These are phyloP conservation scores for Drosophila greeni DNA, from an alignment of 2,888 invertebrate species.

Conservation along the genomic window DNA sequence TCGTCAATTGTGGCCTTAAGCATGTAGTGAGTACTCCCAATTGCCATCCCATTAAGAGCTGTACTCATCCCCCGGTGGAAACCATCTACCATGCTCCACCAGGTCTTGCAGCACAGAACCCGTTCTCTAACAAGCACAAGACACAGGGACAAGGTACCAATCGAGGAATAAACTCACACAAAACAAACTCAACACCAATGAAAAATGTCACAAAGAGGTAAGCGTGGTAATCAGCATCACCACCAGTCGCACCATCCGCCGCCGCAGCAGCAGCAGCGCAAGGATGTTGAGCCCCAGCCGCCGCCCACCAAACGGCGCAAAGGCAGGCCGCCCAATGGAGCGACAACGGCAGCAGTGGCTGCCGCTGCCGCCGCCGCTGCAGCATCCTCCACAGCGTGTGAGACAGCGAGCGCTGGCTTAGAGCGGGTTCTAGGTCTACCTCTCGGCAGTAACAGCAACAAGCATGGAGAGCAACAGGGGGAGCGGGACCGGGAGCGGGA, in stretches of 20 bases:
- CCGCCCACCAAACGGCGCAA: slow-evolving; percentile 87
- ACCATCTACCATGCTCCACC: neutral
- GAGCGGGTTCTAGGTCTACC: slow-evolving; percentile 43
- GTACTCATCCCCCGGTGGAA: neutral
- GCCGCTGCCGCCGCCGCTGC: slow-evolving; percentile 32
- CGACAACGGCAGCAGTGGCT: slow-evolving; percentile 65
- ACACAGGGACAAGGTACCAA: slow-evolving; percentile 45
- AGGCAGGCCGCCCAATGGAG: slow-evolving; percentile 82
- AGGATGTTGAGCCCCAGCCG: slow-evolving; percentile 79
- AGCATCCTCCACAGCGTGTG: slow-evolving; percentile 2
- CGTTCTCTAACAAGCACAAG: slow-evolving; percentile 58
- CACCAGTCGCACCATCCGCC: slow-evolving; percentile 80
- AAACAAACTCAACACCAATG: slow-evolving; percentile 71
- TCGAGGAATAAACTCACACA: slow-evolving; percentile 58
- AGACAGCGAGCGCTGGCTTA: slow-evolving; percentile 31
- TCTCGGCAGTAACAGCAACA: slow-evolving; percentile 50
- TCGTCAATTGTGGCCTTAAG: slow-evolving; percentile 75
- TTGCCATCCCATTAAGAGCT: neutral
- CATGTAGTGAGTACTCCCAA: slow-evolving; percentile 69
- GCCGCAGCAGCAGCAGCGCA: slow-evolving; percentile 80
- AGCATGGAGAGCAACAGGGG: slow-evolving; percentile 44
- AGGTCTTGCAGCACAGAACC: slow-evolving; percentile 44
- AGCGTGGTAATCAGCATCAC: slow-evolving; percentile 84
- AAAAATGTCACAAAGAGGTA: slow-evolving; percentile 87
- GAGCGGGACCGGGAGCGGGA: neutral